Base-by-base conservation (phyloP, 2,113 vertebrate species). In the Etheostoma spectabile region DNA sequence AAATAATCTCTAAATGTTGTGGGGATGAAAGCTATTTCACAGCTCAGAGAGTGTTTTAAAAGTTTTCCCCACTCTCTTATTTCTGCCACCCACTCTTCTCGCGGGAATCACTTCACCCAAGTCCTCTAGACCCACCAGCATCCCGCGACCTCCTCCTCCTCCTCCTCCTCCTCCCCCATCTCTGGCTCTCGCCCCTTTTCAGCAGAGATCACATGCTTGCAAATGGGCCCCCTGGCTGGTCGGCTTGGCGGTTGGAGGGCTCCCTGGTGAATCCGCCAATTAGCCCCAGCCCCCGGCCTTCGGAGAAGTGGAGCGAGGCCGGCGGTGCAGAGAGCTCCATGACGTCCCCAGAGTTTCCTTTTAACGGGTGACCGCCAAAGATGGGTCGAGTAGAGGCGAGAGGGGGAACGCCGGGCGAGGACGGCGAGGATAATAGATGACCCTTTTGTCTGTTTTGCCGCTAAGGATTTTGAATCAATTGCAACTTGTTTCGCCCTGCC, bases 211-310 rank as follows among this genome's bases (percentile, higher is more conserved):
- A 90, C 88, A 87, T 92, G 88, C 65, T 89, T 88, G 87, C 88
- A 84, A 86, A 89, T 74, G 86, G 74, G 62, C 86, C 60, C 86
- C 70, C 74, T 56, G 74, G 71, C 81, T 74, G 77, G 51, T 61
- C 27, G 62, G 77, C 66, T 80, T 60, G 79, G 88, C 19, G 66
- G 68, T 55, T 89, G 71, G 85, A 93, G 91, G 86, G 81, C 82
- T 93, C 93, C 93, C 92, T 71, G 68, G 90, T 87, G 94, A 89
- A 93, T 91, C 71, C 49, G 4, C 90, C 94, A 93, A 94, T 95
- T 94, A 95, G 92, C 91, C 91, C 79, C 69, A 45, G 88, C 91
- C 89, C 87, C 82, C 67, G 77, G 86, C 83, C 86, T 86, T 42
- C 21, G 1, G 86, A 89, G 88, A 91, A 92, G 87, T 88, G 87